A percentile compares a stretch with the other conserved stretches of the same genome.
These are phyloP conservation scores for Pedetes capensis DNA, from an alignment of 2,113 vertebrate genomes.

Conservation along the genomic window DNA sequence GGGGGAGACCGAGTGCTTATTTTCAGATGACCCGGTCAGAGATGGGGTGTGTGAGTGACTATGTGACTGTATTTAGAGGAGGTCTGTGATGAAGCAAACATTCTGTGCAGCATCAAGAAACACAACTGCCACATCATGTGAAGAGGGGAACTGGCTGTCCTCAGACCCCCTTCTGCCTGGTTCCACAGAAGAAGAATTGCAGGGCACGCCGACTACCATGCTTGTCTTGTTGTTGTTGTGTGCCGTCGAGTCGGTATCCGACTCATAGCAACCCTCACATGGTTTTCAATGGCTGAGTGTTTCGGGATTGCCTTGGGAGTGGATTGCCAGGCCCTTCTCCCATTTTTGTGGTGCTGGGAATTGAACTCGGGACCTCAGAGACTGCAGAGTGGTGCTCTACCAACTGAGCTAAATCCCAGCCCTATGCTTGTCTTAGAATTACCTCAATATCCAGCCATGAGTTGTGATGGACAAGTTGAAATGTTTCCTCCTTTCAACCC, in stretches of 20 bases:
- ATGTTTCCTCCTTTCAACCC: not conserved
- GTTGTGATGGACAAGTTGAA: accelerated
- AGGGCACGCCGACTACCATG: not conserved
- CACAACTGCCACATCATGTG: accelerated
- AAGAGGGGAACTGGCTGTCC: not conserved
- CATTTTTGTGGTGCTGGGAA: too few relatives aligned
- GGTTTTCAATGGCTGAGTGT: too few relatives aligned
- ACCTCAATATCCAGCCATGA: not conserved
- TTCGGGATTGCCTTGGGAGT: too few relatives aligned
- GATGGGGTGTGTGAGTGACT: accelerated
- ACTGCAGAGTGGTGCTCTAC: too few relatives aligned
- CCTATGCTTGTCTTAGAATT: not conserved
- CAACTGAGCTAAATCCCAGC: too few relatives aligned
- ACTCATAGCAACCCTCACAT: too few relatives aligned
- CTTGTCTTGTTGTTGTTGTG: too few relatives aligned
- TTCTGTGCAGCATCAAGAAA: not conserved
- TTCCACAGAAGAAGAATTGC: not conserved
- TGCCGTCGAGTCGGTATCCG: too few relatives aligned
- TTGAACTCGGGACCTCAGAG: too few relatives aligned
- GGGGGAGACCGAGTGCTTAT: not conserved
- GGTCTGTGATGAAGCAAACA: not conserved
- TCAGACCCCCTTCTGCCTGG: not conserved
- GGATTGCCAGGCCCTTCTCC: too few relatives aligned
- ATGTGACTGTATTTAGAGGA: not conserved
- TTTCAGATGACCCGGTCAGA: too few relatives aligned